Percentiles rank a stretch among this genome's conserved stretches.
Evolutionary conservation across 2,797 vertebrate species (phyloP).

Genomic region (Erithacus rubecula): DNA sequence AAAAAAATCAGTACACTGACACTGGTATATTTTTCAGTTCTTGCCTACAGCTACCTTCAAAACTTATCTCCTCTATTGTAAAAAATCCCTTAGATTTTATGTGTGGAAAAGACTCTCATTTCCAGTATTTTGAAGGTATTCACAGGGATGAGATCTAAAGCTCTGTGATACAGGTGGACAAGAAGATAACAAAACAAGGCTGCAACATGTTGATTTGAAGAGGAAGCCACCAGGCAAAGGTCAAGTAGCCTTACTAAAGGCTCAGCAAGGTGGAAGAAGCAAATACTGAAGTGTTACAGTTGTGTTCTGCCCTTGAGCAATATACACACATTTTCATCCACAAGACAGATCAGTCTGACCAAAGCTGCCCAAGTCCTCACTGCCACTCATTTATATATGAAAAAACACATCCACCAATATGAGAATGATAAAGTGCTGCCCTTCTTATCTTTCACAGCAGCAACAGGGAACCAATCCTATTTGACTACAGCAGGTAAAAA

Average conservation of each 20-base stretch:
- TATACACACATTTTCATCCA: fast-evolving
- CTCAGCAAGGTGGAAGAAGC: not conserved
- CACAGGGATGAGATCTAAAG: not conserved
- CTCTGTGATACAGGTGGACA: not conserved
- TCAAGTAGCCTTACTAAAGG: not conserved
- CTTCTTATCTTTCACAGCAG: not conserved
- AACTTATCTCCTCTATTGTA: not conserved
- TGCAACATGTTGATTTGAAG: not conserved
- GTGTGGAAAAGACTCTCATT: not conserved
- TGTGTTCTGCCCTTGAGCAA: not conserved
- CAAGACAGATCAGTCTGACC: not conserved
- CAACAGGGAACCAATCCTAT: not conserved
- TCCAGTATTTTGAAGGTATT: not conserved
- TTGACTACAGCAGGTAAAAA: not conserved
- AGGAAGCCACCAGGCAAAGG: not conserved
- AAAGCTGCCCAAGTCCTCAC: not conserved
- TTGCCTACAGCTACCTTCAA: not conserved
- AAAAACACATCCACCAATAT: not conserved
- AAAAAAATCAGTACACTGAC: not conserved
- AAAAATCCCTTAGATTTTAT: not conserved
- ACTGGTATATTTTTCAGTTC: not conserved
- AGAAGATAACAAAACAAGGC: not conserved
- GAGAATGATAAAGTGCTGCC: not conserved
- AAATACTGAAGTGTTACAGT: fast-evolving
- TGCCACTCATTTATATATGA: not conserved